Evolutionary conservation across 2,888 invertebrate genomes (phyloP).

Genomic region (Tenthredo livida): DNA sequence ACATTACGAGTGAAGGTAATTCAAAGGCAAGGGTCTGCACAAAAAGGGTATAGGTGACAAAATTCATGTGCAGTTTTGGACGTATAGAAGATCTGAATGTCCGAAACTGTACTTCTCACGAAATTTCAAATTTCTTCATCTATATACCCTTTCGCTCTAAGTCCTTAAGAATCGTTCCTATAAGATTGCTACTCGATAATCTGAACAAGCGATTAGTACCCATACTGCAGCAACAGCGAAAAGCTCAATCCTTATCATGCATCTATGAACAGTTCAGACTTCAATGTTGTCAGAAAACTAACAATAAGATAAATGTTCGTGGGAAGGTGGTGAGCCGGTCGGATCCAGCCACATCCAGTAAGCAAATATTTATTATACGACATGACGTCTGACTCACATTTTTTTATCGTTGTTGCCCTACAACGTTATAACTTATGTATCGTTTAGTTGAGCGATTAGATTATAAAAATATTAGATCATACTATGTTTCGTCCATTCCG

Average conservation of each 20-base stretch:
- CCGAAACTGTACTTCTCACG: neutral
- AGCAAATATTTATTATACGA: neutral
- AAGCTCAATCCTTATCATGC: neutral
- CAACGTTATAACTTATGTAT: conserved; percentile 31
- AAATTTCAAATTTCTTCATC: neutral
- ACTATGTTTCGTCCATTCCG: neutral
- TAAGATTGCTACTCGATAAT: neutral
- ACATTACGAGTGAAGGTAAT: neutral
- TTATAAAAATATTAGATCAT: conserved; percentile 23
- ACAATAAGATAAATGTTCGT: neutral
- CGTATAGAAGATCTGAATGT: neutral
- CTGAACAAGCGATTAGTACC: too few relatives aligned
- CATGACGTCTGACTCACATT: neutral
- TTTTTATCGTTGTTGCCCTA: neutral
- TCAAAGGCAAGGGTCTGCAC: neutral
- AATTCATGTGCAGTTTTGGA: neutral
- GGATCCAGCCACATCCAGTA: neutral
- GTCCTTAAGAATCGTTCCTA: neutral
- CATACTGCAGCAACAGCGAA: neutral
- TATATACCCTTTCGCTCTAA: neutral
- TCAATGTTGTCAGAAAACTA: neutral
- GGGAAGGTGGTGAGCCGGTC: neutral
- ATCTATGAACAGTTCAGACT: neutral
- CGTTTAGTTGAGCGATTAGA: conserved; percentile 16
- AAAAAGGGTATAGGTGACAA: neutral